A percentile compares a stretch with the other conserved stretches of the same genome.
phyloP scores from a whole-genome alignment of 2,888 invertebrate genomes.

The Trichogramma dendrolimi region DNA sequence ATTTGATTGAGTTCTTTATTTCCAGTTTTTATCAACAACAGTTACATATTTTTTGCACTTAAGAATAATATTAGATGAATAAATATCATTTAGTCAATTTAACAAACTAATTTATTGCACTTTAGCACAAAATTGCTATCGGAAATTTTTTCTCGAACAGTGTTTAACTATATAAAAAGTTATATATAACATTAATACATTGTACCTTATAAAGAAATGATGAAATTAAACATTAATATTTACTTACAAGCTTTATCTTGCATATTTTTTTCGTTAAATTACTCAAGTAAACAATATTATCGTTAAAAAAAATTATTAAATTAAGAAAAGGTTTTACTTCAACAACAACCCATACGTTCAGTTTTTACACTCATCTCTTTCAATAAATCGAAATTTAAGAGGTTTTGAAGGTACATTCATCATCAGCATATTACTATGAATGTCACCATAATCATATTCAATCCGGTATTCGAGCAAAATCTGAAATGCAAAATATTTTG shows the following conservation, averaged over 20 bases:
- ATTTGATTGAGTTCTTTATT: constrained; percentile 2
- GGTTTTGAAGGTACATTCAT: constrained; percentile 61
- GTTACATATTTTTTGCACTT: constrained; percentile 25
- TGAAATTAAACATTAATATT: too few relatives aligned
- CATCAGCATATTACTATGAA: constrained; percentile 58
- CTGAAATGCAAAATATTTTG: constrained; percentile 48
- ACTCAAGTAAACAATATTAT: neutral
- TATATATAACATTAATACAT: too few relatives aligned
- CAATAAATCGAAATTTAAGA: constrained; percentile 63
- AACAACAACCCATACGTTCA: neutral
- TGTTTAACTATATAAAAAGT: too few relatives aligned
- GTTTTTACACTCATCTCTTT: constrained; percentile 49
- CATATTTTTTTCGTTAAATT: neutral
- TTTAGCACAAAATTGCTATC: too few relatives aligned
- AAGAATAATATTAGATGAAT: constrained; percentile 22
- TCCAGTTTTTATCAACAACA: constrained; percentile 27
- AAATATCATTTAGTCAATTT: too few relatives aligned
- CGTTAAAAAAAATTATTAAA: neutral
- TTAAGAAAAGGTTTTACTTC: neutral
- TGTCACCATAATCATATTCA: constrained; percentile 66
- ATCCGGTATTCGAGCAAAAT: constrained; percentile 61
- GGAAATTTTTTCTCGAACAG: too few relatives aligned
- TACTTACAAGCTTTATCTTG: too few relatives aligned
- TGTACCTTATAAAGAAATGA: too few relatives aligned
- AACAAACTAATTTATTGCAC: too few relatives aligned